These are phyloP conservation scores for Pristionchus arcanus DNA, from an alignment of 2,888 invertebrate species.

Conservation along the genomic window DNA sequence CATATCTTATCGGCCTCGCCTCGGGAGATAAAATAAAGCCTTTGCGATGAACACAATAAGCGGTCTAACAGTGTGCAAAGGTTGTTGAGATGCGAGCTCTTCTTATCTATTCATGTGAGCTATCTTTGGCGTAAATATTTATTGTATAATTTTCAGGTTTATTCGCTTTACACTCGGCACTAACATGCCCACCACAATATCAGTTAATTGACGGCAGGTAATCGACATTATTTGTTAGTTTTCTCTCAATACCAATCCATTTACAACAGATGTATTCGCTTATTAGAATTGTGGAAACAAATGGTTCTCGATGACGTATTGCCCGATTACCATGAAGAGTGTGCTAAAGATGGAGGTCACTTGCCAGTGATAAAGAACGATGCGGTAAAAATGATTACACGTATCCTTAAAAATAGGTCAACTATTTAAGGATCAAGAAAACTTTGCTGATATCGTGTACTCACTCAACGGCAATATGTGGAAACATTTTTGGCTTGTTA, in stretches of 20 bases:
- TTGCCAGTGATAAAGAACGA: not conserved
- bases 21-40: not conserved
- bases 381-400: too few relatives aligned
- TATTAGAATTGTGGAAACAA: not conserved
- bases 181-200: not conserved
- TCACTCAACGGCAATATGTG: not conserved
- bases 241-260: too few relatives aligned
- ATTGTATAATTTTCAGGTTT: not conserved
- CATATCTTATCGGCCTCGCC: not conserved
- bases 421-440: not conserved
- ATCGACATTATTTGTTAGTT: too few relatives aligned
- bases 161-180: not conserved
- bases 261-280: not conserved
- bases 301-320: not conserved
- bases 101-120: not conserved
- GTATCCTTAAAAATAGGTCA: too few relatives aligned
- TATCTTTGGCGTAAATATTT: too few relatives aligned
- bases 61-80: not conserved
- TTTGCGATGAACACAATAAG: not conserved
- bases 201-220: not conserved
- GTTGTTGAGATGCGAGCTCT: not conserved
- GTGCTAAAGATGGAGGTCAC: not conserved
- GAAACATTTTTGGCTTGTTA: not conserved
- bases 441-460: not conserved
- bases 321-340: not conserved